These are phyloP conservation scores for Pseudolaguvia tuberculata DNA, from an alignment of 2,113 vertebrate genomes.

Conservation along the genomic window DNA sequence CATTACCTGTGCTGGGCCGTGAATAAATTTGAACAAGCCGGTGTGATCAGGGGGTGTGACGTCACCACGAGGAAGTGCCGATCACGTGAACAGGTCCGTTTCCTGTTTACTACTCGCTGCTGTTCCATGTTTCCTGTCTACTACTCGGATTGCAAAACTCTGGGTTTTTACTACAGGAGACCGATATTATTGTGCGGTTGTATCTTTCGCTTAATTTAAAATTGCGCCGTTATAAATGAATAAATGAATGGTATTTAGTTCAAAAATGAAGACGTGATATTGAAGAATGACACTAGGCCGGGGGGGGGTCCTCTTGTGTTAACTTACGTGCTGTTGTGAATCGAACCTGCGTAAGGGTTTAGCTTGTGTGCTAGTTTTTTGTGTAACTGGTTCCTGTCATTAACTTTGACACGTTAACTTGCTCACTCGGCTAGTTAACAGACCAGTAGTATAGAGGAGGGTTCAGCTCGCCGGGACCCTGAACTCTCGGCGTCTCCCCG, in stretches of 20 bases:
- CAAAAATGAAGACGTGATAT: constrained; percentile 54
- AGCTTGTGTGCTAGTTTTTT: constrained; percentile 13
- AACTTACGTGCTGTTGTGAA: not conserved
- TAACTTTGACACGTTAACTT: constrained; percentile 2
- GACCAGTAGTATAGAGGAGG: constrained; percentile 37
- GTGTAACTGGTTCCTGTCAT: not conserved
- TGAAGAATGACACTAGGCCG: constrained; percentile 57
- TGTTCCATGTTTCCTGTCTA: constrained; percentile 38
- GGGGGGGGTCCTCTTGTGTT: constrained; percentile 29
- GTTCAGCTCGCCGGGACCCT: constrained; percentile 62
- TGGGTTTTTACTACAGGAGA: not conserved
- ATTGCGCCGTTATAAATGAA: not conserved
- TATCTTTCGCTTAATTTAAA: not conserved
- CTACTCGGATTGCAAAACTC: constrained; percentile 50
- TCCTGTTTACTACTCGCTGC: constrained; percentile 70
- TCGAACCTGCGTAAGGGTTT: not conserved
- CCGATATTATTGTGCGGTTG: not conserved
- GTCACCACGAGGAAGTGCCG: constrained; percentile 46
- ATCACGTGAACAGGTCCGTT: constrained; percentile 61
- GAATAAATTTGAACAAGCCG: not conserved
- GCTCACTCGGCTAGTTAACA: constrained; percentile 35
- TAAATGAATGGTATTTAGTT: not conserved
- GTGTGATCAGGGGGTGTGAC: constrained; percentile 5
- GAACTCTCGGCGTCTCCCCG: constrained; percentile 65
- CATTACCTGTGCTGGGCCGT: not conserved